Evolutionary conservation across 2,888 invertebrate genomes (phyloP).

Genomic region (Dascillus cervinus): DNA sequence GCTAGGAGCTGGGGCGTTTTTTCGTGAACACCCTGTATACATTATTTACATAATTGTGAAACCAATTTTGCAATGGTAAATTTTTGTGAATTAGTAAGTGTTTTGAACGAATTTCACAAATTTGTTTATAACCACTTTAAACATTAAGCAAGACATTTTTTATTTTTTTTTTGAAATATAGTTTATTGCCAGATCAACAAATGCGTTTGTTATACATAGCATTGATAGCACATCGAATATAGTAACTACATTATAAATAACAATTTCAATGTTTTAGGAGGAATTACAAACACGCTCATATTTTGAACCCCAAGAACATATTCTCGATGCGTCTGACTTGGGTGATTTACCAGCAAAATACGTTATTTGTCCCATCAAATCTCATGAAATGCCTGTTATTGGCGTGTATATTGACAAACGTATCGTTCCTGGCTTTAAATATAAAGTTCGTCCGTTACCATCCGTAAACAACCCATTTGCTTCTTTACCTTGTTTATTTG

Average conservation of each 20-base stretch:
- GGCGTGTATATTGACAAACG: constrained; percentile 67
- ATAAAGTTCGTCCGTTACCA: constrained; percentile 61
- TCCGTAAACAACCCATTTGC: constrained; percentile 33
- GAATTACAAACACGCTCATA: not conserved
- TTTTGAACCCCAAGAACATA: constrained; percentile 10
- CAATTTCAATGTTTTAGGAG: constrained; percentile 5
- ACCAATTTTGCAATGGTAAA: too few relatives aligned
- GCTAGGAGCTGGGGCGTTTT: too few relatives aligned
- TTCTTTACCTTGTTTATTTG: constrained; percentile 49
- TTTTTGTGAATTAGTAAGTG: too few relatives aligned
- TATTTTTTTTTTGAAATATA: constrained; percentile 2
- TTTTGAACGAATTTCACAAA: too few relatives aligned
- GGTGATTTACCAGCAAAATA: constrained; percentile 62
- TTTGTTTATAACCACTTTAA: too few relatives aligned
- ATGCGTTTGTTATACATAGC: too few relatives aligned
- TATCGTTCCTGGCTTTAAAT: constrained; percentile 66
- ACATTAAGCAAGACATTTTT: too few relatives aligned
- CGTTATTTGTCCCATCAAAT: constrained; percentile 51
- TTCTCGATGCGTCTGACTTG: constrained; percentile 51
- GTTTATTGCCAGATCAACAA: too few relatives aligned
- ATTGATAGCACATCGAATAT: not conserved
- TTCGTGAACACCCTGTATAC: too few relatives aligned
- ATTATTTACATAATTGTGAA: too few relatives aligned
- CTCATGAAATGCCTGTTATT: constrained; percentile 60
- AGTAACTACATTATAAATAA: not conserved